Base-by-base conservation (phyloP, 1,140 invertebrate species). In the Drosophila pruinosa region DNA sequence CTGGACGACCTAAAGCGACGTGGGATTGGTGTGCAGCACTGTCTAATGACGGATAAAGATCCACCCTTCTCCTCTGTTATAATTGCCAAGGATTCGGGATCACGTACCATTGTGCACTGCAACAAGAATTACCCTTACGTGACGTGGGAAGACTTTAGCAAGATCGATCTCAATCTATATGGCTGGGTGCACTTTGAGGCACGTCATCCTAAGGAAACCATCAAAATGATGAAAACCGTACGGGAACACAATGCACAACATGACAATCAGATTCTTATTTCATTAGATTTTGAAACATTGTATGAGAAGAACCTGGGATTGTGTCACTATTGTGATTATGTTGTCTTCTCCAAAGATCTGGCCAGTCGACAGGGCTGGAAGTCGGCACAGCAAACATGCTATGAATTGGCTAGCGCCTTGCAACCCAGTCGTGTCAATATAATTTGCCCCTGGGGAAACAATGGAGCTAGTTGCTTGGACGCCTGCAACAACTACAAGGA, bases 161-260 rank as follows among this genome's bases (percentile, higher is more conserved):
- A 92, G 43, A 62, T 95, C 6, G 39, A 90, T 89, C 85, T 92
- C 22, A 56, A 94, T 4, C 26, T 52, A 34, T 95, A 95, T 67
- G 92, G 91, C 19, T 96, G 95, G 95, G 92, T 96, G 38, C 95
- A 96, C 89, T 95, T 95, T 91, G 95, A 96, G 91, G 94, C 94
- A 5, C 92, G 95, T 57, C 94, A 95, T 91, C 78, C 93, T 12
- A 58, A 77, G 2, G 92, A 93, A 67, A 92, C 94, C 3, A 68
- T 91, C 6, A 89, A 91, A 64, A 95, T 95, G 93, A 93, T 95
- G 72, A 74, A 92, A n/a, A 72, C 89, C 17, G 91, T 95, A 14
- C 81, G 92, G 36, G 83, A 92, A 17, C 93, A 92, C 74, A 95
- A 95, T 38, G 43, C 45, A 4, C 45, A 12, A 2, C 28, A 45